A percentile compares a stretch with the other conserved stretches of the same genome.
These are phyloP conservation scores for Nemopilema nomurai DNA, from an alignment of 30 jellyfish, hydroid and myxozoan genomes.

Conservation along the genomic window DNA sequence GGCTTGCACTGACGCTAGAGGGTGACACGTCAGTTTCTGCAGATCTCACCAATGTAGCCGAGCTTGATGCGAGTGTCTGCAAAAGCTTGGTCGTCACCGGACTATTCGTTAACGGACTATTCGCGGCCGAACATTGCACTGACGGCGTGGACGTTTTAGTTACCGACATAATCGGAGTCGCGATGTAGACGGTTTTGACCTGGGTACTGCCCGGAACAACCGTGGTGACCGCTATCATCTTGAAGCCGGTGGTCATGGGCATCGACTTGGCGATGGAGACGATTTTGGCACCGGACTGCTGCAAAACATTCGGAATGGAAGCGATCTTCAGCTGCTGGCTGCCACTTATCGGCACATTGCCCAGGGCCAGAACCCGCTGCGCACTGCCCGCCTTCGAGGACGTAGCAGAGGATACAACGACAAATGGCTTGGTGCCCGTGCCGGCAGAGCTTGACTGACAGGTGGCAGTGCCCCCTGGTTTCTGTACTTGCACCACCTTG, in stretches of 20 bases:
- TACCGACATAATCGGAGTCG: constrained; percentile 98
- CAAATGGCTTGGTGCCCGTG: constrained; percentile 41
- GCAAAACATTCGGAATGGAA: constrained; percentile 71
- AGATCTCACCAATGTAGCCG: constrained; percentile 13
- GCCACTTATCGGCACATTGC: constrained; percentile 63
- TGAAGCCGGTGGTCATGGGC: constrained; percentile 99
- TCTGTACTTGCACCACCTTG: constrained; percentile 90
- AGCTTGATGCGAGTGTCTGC: constrained; percentile 46
- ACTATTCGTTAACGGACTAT: background rate
- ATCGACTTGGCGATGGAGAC: constrained; percentile 88
- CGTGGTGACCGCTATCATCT: constrained; percentile 99
- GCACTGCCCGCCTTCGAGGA: constrained; percentile 57
- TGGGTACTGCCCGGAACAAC: constrained; percentile 98
- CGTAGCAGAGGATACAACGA: constrained; percentile 57
- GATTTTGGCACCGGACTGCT: constrained; percentile 84
- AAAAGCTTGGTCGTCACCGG: constrained; percentile 26
- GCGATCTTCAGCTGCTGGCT: constrained; percentile 86
- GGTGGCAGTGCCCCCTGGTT: constrained; percentile 32
- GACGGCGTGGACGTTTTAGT: constrained; percentile 73
- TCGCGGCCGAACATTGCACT: background rate
- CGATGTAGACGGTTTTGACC: constrained; percentile 96
- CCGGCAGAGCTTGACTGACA: constrained; percentile 16
- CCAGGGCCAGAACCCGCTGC: constrained; percentile 77
- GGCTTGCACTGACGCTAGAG: constrained; percentile 9
- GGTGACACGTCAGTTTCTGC: constrained; percentile 60